phyloP scores from a whole-genome alignment of 1,140 invertebrate species.

The Pseudoatta argentina region DNA sequence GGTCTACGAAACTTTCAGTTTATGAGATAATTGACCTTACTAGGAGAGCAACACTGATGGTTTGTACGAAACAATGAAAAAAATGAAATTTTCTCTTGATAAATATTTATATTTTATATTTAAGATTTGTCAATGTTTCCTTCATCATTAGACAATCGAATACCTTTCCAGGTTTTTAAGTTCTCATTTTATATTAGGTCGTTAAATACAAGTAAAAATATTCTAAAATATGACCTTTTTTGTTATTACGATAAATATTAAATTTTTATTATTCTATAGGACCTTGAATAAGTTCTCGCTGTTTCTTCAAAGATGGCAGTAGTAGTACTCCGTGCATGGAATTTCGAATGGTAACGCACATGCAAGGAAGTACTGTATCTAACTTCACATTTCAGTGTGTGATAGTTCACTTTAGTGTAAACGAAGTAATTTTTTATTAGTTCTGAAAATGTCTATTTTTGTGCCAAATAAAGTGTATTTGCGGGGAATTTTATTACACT shows the following conservation, averaged over 20 bases:
- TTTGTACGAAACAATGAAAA: slow-evolving; percentile 13
- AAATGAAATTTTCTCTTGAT: slow-evolving; percentile 3
- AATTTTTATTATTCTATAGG: not conserved
- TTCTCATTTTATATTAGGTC: not conserved
- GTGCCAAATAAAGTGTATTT: too few relatives aligned
- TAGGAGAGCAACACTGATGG: slow-evolving; percentile 24
- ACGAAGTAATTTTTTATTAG: too few relatives aligned
- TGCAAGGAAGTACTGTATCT: too few relatives aligned
- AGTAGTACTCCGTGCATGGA: too few relatives aligned
- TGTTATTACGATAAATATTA: not conserved
- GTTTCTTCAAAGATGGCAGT: too few relatives aligned
- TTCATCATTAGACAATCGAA: not conserved
- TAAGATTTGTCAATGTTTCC: not conserved
- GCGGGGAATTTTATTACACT: too few relatives aligned
- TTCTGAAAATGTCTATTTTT: too few relatives aligned
- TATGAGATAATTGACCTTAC: slow-evolving; percentile 55
- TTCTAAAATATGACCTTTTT: not conserved
- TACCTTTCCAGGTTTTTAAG: not conserved
- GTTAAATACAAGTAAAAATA: not conserved
- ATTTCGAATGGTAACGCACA: too few relatives aligned
- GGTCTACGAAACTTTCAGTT: slow-evolving; percentile 47
- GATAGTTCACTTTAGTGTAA: too few relatives aligned
- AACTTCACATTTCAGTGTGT: too few relatives aligned
- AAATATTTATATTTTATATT: not conserved
- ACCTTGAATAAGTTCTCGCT: too few relatives aligned